These are phyloP conservation scores for Falco naumanni DNA, from an alignment of 2,797 vertebrate genomes.

Conservation along the genomic window DNA sequence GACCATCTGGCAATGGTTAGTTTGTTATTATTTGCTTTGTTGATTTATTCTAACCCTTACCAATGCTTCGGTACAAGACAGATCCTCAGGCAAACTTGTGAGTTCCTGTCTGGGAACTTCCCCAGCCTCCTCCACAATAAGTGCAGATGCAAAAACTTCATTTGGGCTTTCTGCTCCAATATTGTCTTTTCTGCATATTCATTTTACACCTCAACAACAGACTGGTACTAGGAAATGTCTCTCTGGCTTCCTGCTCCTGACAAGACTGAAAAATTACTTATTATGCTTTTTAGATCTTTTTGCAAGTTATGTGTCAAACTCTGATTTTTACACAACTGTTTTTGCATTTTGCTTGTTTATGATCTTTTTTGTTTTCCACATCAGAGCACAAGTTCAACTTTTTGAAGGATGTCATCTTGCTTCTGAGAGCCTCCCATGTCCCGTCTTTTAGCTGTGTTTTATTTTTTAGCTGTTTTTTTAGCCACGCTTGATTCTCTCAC, in stretches of 20 bases:
- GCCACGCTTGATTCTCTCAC: background rate
- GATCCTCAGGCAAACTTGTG: background rate
- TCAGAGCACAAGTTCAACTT: background rate
- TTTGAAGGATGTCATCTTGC: background rate
- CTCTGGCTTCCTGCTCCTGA: background rate
- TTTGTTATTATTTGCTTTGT: background rate
- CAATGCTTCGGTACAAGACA: rapidly evolving
- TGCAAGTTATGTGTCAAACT: background rate
- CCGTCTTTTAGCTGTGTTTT: background rate
- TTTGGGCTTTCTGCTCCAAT: background rate
- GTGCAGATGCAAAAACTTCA: background rate
- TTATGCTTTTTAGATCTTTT: background rate
- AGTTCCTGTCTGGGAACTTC: conserved; percentile 31
- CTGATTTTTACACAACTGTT: background rate
- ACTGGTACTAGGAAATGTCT: background rate
- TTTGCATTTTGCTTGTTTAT: background rate
- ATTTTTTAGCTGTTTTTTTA: background rate
- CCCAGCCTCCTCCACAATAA: background rate
- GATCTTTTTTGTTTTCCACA: background rate
- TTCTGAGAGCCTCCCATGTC: background rate
- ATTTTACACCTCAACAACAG: background rate
- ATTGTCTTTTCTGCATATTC: background rate
- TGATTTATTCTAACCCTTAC: background rate
- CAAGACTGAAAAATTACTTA: background rate
- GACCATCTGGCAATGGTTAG: conserved; percentile 19